phyloP scores from a whole-genome alignment of 1,140 invertebrate species.

The Aphis craccivora region DNA sequence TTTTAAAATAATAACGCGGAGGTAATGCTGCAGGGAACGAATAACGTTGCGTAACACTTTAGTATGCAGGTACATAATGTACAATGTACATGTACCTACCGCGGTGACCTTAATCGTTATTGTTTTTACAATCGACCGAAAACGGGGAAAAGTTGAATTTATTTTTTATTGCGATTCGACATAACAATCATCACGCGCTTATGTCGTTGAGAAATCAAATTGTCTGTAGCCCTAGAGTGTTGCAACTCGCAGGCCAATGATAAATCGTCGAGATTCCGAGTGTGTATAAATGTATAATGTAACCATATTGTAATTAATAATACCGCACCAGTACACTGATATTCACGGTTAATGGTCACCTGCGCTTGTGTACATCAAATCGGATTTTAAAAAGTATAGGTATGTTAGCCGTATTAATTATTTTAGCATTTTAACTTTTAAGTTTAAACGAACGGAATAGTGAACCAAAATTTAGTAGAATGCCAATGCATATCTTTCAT shows the following conservation, averaged over 20 bases:
- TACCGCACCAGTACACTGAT: neutral
- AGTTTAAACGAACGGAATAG: no score
- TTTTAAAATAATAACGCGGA: neutral
- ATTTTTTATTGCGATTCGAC: neutral
- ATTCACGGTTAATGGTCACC: neutral
- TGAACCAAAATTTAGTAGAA: no score
- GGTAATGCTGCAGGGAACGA: neutral
- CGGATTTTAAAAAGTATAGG: neutral
- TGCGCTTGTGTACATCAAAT: neutral
- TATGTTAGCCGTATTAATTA: neutral
- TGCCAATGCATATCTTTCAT: neutral
- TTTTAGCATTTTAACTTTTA: neutral
- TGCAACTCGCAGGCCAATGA: neutral
- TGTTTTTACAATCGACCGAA: conserved; percentile 8
- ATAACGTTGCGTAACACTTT: neutral
- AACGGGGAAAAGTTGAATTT: neutral
- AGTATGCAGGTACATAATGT: no score
- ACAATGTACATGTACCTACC: neutral
- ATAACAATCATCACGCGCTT: neutral
- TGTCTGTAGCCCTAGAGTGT: neutral
- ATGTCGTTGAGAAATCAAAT: neutral
- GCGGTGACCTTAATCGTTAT: conserved; percentile 18
- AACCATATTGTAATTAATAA: neutral
- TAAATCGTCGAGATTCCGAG: neutral
- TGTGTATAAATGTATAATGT: neutral